Conservation (phyloP, 2,113 vertebrate genomes). For the Pachyramphus minor region DNA sequence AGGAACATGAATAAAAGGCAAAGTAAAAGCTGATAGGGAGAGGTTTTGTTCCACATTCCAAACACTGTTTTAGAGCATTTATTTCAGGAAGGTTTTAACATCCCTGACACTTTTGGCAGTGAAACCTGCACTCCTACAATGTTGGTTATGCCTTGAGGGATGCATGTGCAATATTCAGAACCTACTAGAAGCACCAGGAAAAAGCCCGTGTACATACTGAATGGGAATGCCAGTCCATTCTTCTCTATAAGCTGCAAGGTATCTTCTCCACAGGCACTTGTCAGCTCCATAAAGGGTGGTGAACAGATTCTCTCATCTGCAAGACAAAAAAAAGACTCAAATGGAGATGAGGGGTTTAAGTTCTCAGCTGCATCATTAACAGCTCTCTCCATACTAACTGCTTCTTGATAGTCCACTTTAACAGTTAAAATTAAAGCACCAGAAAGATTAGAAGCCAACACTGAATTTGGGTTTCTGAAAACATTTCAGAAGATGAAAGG, state of each 20-base stretch:
- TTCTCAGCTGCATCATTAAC: not conserved
- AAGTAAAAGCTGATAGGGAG: not conserved
- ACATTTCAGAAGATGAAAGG: not conserved
- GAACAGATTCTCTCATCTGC: constrained; percentile 94
- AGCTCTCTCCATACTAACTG: not conserved
- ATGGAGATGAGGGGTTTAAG: not conserved
- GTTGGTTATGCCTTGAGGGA: not conserved
- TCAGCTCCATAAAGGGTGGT: constrained; percentile 98
- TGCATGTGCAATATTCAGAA: not conserved
- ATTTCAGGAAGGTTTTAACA: not conserved
- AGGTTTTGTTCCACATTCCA: not conserved
- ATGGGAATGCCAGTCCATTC: constrained; percentile 93
- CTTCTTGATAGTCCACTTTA: not conserved
- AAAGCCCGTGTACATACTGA: constrained; percentile 80
- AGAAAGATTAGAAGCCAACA: not conserved
- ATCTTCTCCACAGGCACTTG: constrained; percentile 86
- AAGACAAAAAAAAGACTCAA: not conserved
- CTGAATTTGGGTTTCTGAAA: not conserved
- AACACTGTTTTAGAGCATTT: not conserved
- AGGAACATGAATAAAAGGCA: not conserved
- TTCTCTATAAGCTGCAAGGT: constrained; percentile 88
- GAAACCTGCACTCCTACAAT: not conserved
- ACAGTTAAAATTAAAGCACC: not conserved
- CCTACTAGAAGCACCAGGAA: not conserved
- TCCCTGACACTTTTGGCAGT: not conserved